Evolutionary conservation across 2,888 invertebrate species (phyloP), one percentile per base, ranked within the genome.

Genomic region (Pterobdella sp.): DNA sequence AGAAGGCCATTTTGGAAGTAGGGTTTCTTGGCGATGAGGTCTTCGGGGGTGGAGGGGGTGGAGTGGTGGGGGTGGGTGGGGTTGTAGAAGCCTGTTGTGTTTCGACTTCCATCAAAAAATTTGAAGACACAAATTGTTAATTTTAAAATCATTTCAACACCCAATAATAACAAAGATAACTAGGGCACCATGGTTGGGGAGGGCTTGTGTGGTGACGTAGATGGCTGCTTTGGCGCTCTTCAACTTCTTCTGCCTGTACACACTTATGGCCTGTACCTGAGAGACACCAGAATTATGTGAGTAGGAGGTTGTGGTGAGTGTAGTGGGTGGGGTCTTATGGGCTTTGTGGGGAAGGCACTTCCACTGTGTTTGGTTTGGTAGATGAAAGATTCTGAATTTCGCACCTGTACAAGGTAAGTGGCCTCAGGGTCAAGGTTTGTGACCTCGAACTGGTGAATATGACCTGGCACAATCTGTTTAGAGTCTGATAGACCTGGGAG

Each of bases 331-430:
- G 42, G 42, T 42, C 10, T 42, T 42, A 18, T 7, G 7, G 42
- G 42, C 18, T 42, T 7, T 42, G 42, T 7, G 42, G 7, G 42
- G 42, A 42, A 14, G 42, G 7, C 10, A 18, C 10, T 42, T 7
- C 42, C 18, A 18, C 10, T 42, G 42, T 7, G 7, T 42, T 7
- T 42, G 42, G 42, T 7, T 42, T 7, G 42, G 42, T 42, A 42
- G 7, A 18, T 7, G 42, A 14, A 18, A 18, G 42, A 14, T 42
- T 42, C 32, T 1, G 36, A 18, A 1, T 3, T 4, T 22, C 1
- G 0, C 34, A 81, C 81, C 80, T 81, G 80, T 35, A 82, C 79
- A 74, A 80, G 79, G 75, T 82, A 82, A 31, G 80, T 78, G 10
- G 80, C 79, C n/a, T 81, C 81, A 26, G 81, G 79, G 34, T 79